Percentiles rank a stretch among this genome's conserved stretches.
These are phyloP conservation scores for Physella acuta DNA, from an alignment of 1,140 invertebrate species.

Conservation along the genomic window DNA sequence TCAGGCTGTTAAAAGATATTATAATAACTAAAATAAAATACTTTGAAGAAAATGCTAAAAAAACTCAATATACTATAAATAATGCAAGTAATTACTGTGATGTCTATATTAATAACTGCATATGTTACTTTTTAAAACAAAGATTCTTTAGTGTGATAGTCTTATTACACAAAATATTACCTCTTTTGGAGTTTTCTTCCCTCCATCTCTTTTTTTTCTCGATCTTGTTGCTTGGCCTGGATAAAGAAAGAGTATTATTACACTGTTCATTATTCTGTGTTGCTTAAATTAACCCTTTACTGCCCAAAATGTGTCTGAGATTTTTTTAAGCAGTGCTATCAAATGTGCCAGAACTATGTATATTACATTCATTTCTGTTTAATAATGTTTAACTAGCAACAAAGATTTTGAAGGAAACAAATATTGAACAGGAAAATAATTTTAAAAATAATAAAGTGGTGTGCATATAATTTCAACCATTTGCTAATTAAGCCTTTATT, in stretches of 20 bases:
- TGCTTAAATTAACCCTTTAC: background rate
- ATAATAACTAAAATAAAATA: background rate
- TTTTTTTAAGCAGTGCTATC: background rate
- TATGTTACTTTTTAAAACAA: background rate
- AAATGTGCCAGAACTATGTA: background rate
- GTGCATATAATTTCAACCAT: too few relatives aligned
- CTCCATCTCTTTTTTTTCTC: constrained; percentile 15
- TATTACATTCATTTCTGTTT: background rate
- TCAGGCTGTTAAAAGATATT: constrained; percentile 6
- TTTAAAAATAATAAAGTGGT: too few relatives aligned
- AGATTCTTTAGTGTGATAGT: background rate
- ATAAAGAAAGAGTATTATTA: background rate
- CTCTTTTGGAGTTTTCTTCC: constrained; percentile 16
- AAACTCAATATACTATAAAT: background rate
- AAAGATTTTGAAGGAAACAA: background rate
- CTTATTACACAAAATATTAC: background rate
- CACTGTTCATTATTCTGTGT: background rate
- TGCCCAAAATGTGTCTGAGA: background rate
- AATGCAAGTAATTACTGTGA: background rate
- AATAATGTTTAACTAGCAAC: background rate
- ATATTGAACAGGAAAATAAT: too few relatives aligned
- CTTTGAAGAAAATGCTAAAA: background rate
- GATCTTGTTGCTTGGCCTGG: constrained; percentile 15
- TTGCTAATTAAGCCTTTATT: too few relatives aligned
- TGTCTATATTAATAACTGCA: background rate